Evolutionary conservation across 2,113 vertebrate genomes (phyloP), one percentile per base, ranked within the genome.

Genomic region (Cromileptes altivelis): DNA sequence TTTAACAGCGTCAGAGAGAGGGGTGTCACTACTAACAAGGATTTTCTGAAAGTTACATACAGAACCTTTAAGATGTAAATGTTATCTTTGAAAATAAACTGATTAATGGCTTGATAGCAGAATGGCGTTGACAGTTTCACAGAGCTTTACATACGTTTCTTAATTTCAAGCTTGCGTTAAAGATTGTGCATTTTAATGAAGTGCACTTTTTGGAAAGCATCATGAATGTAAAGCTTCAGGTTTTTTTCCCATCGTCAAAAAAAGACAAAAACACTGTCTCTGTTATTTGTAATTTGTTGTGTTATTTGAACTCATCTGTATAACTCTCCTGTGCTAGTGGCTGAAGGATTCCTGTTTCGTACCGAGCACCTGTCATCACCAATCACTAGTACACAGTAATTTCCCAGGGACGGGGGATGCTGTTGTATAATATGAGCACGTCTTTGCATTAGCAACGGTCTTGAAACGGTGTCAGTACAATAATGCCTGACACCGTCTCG

Each of bases 211-310:
- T 84, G 61, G 78, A 80, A 90, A 92, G 91, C 87, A 23, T 92
- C 84, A 89, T 94, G 94, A 95, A 94, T 95, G 93, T 94, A 94
- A 87, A 89, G 86, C 79, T 86, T 85, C 61, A 86, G 74, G 78
- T 80, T 80, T 87, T 68, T 67, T 40, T 42, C 65, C 70, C 64
- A 18, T 64, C 23, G 50, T 70, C 52, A 60, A 61, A 67, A 67
- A 75, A 72, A 49, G 1, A 14, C 6, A 49, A 50, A 73, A n/a
- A 40, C 21, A 8, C 33, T 23, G 40, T 82, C 30, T 73, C 3
- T 57, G 42, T 55, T 30, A 40, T 80, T 65, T 75, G n/a, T 78
- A n/a, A 55, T 52, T 45, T 27, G 19, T 79, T 19, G 13, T 77
- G 64, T 82, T 78, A 80, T 62, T 67, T 68, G 30, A 84, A 70